Base-by-base conservation (phyloP, 2,888 invertebrate genomes). In the Calliopum simillimum region DNA sequence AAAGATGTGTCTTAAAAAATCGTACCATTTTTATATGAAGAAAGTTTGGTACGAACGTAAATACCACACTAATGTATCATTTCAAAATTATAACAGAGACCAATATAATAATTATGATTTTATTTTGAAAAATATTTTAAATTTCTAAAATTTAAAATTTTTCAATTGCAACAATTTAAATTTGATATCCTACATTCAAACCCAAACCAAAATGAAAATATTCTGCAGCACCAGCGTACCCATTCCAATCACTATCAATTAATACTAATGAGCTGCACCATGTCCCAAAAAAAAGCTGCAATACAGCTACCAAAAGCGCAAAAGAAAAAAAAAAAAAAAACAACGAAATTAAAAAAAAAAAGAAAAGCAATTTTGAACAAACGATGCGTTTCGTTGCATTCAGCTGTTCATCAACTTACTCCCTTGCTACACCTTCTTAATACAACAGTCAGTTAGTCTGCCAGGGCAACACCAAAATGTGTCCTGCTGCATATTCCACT, bases 351-450 rank as follows among this genome's bases (percentile, higher is more conserved):
- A 55, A 11, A 23, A 55, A 33, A 21, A 56, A 33, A 23, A 16
- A 16, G 47, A 13, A 59, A n/a, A 13, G 8, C 8, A 51, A 64
- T 16, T 51, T 41, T 51, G 70, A 73, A 67, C 69, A 73, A 77
- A 71, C 75, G 72, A 76, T 75, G 76, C 75, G 76, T 77, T 75
- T 71, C 69, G 71, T 68, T 76, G 74, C 73, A 73, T 73, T 69
- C 72, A 67, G 49, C n/a, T 6, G 44, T 12, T 51, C 12, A 41
- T 16, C 44, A 41, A 8, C 6, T 58, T n/a, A 21, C 51, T 19
- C 12, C 21, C 63, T 12, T n/a, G 1, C 51, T 11, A 16, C 19
- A 11, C 41, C 8, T 21, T 4, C 33, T 13, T 62, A 16, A 47
- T 13, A 11, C 3, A 25, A n/a, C 41, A 4, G 33, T 8, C 2